phyloP scores from a whole-genome alignment of 2,888 invertebrate species.

The Willowsia nigromaculata region DNA sequence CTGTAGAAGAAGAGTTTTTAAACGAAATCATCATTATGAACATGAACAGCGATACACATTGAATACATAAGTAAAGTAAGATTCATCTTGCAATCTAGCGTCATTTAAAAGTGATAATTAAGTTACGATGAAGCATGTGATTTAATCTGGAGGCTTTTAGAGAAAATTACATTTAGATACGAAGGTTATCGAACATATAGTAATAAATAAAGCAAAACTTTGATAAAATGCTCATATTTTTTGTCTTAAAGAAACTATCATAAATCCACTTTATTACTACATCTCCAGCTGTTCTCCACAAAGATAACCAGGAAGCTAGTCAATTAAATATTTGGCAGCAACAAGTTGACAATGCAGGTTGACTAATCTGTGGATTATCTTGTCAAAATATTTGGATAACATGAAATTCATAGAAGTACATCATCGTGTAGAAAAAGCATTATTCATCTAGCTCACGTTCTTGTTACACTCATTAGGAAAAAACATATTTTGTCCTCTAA shows the following conservation, averaged over 20 bases:
- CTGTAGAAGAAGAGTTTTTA: background rate
- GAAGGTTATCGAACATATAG: background rate
- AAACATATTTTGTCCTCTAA: no score
- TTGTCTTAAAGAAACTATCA: no score
- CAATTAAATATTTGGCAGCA: no score
- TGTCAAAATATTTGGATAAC: no score
- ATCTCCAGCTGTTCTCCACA: no score
- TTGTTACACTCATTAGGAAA: no score
- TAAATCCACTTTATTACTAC: no score
- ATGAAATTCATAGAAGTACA: no score
- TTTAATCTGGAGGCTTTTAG: background rate
- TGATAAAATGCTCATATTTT: background rate
- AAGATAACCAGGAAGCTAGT: background rate
- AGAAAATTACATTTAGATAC: background rate
- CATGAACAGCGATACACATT: background rate
- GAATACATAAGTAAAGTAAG: background rate
- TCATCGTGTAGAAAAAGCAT: no score
- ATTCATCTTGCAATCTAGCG: background rate
- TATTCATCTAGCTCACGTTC: background rate
- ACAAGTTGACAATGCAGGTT: no score
- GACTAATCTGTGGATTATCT: no score
- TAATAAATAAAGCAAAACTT: background rate
- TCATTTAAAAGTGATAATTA: constrained; percentile 14
- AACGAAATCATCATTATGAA: background rate
- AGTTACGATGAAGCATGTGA: background rate